Evolutionary conservation across 2,888 invertebrate species (phyloP), one percentile per base, ranked within the genome.

Genomic region (Nezara viridula): DNA sequence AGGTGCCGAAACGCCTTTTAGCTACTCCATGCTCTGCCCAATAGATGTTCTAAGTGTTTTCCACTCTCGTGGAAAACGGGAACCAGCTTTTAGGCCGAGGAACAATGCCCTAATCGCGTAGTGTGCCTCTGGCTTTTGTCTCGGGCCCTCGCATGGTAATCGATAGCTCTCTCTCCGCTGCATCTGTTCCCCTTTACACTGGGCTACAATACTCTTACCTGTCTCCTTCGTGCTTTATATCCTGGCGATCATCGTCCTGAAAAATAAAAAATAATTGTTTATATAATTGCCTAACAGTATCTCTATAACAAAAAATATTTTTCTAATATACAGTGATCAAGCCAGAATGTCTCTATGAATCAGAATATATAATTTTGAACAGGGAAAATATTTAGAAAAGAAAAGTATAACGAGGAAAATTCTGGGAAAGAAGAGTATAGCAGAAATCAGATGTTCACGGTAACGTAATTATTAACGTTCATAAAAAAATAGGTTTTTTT

Each of bases 61-160:
- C 81, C 81, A 81, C 81, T 81, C 81, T 81, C 81, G 81, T 47
- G 81, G 81, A 81, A 81, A 81, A 6, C 81, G 81, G 44, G 24
- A n/a, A 24, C 44, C 44, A 44, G 81, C 81, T 81, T 81, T 81
- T 81, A 81, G 81, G 14, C 10, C 12, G 40, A 14, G 37, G 81
- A 81, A 81, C 81, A 81, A 81, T 81, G 81, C 81, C 24, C 44
- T 81, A 66, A 77, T 88, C 73, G 47, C 77, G 66, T 47, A 66
- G 47, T 66, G 55, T 44, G 49, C 73, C 73, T 27, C 55, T 40
- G 49, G n/a, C 88, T 85, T 81, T 88, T 88, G 88, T 88, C 88
- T 52, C 50, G 32, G 52, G 32, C 86, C 81, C 81, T 81, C 81
- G 81, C 44, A 81, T 81, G 81, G 81, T 16, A 81, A 81, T 81